Evolutionary conservation across 2,113 vertebrate species (phyloP).

Genomic region (Lucifuga dentata): DNA sequence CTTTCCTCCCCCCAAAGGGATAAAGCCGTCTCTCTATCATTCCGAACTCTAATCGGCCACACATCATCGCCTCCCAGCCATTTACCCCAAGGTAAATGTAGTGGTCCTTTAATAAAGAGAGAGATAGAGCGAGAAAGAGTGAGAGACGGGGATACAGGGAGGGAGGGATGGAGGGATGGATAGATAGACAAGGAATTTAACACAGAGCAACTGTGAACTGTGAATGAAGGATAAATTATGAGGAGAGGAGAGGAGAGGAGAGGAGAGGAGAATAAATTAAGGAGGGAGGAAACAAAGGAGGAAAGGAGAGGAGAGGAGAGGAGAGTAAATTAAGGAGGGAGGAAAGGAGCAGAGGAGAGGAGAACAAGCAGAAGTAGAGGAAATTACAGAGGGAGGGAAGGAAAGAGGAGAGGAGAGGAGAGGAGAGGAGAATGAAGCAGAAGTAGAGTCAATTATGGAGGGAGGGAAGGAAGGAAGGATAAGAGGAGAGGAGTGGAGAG

Average conservation of each 20-base stretch:
- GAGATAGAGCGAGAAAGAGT: conserved; percentile 23
- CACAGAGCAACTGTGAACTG: background rate
- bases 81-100: conserved; percentile 67
- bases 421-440: background rate
- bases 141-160: background rate
- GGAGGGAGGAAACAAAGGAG: background rate
- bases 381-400: background rate
- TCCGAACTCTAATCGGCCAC: conserved; percentile 43
- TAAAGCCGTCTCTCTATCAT: conserved; percentile 29
- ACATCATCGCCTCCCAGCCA: conserved; percentile 42
- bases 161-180: conserved; percentile 20
- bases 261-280: too few relatives aligned
- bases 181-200: conserved; percentile 2
- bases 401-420: background rate
- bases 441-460: too few relatives aligned
- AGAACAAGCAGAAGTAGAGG: background rate
- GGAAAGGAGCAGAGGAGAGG: background rate
- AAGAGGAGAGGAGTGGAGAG: background rate
- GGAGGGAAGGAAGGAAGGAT: too few relatives aligned
- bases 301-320: background rate
- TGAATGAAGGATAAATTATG: background rate
- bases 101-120: conserved; percentile 27
- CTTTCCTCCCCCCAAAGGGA: conserved; percentile 5
- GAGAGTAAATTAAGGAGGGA: too few relatives aligned
- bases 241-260: background rate